These are phyloP conservation scores for Cyclura pinguis DNA, from an alignment of 2,797 vertebrate species.

Conservation along the genomic window DNA sequence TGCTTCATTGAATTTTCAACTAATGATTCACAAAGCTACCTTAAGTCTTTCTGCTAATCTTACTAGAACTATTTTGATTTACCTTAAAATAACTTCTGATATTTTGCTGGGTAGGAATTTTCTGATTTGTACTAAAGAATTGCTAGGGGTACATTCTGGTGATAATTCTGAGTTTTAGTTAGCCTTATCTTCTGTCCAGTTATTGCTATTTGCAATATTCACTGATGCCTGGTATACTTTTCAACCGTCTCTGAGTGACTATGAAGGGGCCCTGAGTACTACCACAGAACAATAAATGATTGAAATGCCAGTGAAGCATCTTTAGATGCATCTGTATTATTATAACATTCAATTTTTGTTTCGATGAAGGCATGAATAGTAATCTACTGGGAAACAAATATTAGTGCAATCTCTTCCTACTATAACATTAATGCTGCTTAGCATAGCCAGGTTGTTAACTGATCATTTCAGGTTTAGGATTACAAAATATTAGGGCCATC, in stretches of 20 bases:
- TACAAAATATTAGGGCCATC: conserved; percentile 53
- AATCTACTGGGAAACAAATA: conserved; percentile 58
- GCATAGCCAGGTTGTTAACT: conserved; percentile 64
- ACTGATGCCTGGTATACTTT: not conserved
- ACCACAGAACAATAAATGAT: not conserved
- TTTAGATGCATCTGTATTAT: conserved; percentile 45
- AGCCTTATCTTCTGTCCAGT: not conserved
- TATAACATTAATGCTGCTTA: conserved; percentile 43
- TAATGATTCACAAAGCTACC: not conserved
- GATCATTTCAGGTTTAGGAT: conserved; percentile 62
- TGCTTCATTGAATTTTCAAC: not conserved
- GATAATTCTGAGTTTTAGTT: not conserved
- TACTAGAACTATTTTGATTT: not conserved
- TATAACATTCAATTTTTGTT: conserved; percentile 60
- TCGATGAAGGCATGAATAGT: conserved; percentile 51
- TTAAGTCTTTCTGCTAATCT: not conserved
- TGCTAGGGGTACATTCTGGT: not conserved
- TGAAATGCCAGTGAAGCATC: conserved; percentile 46
- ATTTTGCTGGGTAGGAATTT: not conserved
- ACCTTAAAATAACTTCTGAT: not conserved
- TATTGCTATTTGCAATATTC: not conserved
- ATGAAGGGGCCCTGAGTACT: not conserved
- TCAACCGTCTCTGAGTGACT: not conserved
- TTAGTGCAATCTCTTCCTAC: conserved; percentile 65
- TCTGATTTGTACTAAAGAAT: not conserved